Conservation (phyloP, 2,888 invertebrate species). For the Elmis aenea region DNA sequence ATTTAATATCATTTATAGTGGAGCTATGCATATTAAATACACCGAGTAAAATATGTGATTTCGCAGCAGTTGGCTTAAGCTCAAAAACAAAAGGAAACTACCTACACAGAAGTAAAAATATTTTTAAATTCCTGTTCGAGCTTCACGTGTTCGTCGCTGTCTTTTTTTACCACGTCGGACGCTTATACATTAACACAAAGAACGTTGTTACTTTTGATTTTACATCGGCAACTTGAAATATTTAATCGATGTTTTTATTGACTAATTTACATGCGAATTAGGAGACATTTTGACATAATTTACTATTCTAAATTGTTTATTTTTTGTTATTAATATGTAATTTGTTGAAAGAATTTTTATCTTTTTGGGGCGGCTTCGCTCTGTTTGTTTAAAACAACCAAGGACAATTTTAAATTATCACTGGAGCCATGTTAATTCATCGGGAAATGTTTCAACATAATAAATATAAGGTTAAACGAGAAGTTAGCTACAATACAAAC, state of each 20-base stretch:
- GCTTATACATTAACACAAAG: no score
- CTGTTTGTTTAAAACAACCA: no score
- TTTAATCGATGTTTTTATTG: slow-evolving; percentile 25
- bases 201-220: no score
- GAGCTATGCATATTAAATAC: slow-evolving; percentile 24
- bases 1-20: slow-evolving; percentile 22
- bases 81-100: slow-evolving; percentile 27
- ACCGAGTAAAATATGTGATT: slow-evolving; percentile 19
- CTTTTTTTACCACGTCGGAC: background rate
- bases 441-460: no score
- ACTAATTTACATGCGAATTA: slow-evolving; percentile 28
- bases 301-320: slow-evolving; percentile 4
- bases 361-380: no score
- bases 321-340: slow-evolving; percentile 15
- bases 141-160: slow-evolving; percentile 1
- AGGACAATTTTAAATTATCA: no score
- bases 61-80: slow-evolving; percentile 18
- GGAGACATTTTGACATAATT: slow-evolving; percentile 9
- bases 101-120: slow-evolving; percentile 29
- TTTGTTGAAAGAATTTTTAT: slow-evolving; percentile 14
- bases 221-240: slow-evolving; percentile 8
- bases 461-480: no score
- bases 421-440: no score
- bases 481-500: no score
- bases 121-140: slow-evolving; percentile 13